Conservation (phyloP, 2,113 vertebrate genomes). For the Zeus faber region DNA sequence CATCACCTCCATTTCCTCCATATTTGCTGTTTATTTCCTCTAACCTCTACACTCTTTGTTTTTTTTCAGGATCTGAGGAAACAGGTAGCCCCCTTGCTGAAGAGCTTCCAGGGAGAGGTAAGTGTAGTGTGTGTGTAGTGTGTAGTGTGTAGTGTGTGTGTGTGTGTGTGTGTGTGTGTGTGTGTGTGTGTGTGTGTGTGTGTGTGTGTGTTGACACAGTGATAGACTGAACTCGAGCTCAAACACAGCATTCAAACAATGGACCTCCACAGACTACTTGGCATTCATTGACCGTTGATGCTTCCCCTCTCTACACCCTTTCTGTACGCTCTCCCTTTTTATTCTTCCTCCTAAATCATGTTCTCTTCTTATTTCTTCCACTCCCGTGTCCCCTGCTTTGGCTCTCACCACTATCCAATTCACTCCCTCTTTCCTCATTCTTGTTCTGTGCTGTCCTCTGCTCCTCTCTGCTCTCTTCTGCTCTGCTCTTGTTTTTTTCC, state of each 20-base stretch:
- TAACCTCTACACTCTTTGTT: slow-evolving; percentile 15
- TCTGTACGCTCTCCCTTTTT: slow-evolving; percentile 13
- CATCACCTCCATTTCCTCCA: not conserved
- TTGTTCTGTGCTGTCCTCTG: not conserved
- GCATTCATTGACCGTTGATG: slow-evolving; percentile 36
- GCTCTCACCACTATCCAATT: not conserved
- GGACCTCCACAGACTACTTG: slow-evolving; percentile 20
- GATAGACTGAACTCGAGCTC: slow-evolving; percentile 20
- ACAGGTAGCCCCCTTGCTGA: slow-evolving; percentile 96
- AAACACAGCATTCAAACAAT: slow-evolving; percentile 17
- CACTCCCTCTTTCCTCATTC: not conserved
- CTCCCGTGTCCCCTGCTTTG: too few species aligned
- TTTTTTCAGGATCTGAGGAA: slow-evolving; percentile 91
- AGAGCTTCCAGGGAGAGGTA: slow-evolving; percentile 99
- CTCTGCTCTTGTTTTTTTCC: slow-evolving; percentile 72
- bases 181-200: slow-evolving; percentile 6
- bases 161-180: slow-evolving; percentile 5
- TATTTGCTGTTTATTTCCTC: not conserved
- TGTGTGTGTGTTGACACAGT: slow-evolving; percentile 9
- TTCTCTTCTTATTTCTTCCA: too few species aligned
- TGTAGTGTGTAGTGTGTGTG: too few species aligned
- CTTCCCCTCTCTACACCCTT: slow-evolving; percentile 9
- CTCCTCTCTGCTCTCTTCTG: slow-evolving; percentile 49
- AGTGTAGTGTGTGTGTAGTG: slow-evolving; percentile 71
- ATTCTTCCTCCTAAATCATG: slow-evolving; percentile 35